A percentile compares a stretch with the other conserved stretches of the same genome.
These are phyloP conservation scores for Notospermus geniculatus DNA, from an alignment of 1,140 invertebrate genomes.

Conservation along the genomic window DNA sequence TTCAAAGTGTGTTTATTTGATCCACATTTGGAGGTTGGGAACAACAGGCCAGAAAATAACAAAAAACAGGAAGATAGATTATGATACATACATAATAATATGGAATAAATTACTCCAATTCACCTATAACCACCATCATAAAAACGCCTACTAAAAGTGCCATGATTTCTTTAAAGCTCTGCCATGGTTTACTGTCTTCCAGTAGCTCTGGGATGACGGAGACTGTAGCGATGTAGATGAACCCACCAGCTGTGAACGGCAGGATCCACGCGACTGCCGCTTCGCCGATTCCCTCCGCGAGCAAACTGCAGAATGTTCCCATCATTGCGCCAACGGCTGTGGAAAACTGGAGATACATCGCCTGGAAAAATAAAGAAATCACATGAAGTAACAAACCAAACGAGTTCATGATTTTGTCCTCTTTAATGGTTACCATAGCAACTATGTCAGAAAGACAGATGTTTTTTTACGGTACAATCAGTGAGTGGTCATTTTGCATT, in stretches of 20 bases:
- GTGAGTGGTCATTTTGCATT: too few relatives aligned
- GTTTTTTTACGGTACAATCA: too few relatives aligned
- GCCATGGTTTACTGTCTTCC: conserved; percentile 74
- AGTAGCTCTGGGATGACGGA: conserved; percentile 90
- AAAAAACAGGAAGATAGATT: too few relatives aligned
- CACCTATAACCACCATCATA: conserved; percentile 89
- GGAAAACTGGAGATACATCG: conserved; percentile 84
- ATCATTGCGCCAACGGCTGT: conserved; percentile 93
- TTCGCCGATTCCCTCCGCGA: conserved; percentile 66
- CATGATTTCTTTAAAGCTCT: conserved; percentile 81
- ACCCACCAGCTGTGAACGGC: conserved; percentile 95
- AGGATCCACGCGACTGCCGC: conserved; percentile 81
- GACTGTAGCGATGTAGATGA: conserved; percentile 97
- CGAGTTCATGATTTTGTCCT: too few relatives aligned
- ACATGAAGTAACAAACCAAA: too few relatives aligned
- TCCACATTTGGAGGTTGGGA: too few relatives aligned
- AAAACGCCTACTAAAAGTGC: conserved; percentile 80
- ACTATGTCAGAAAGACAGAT: too few relatives aligned
- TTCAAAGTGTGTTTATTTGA: too few relatives aligned
- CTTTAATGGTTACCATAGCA: too few relatives aligned
- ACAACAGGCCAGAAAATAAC: too few relatives aligned
- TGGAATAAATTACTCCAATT: conserved; percentile 72
- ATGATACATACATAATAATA: not conserved
- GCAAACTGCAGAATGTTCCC: conserved; percentile 82
- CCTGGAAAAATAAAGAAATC: conserved; percentile 59